phyloP scores from a whole-genome alignment of 2,113 vertebrate species.

The Platycercus adscitus region DNA sequence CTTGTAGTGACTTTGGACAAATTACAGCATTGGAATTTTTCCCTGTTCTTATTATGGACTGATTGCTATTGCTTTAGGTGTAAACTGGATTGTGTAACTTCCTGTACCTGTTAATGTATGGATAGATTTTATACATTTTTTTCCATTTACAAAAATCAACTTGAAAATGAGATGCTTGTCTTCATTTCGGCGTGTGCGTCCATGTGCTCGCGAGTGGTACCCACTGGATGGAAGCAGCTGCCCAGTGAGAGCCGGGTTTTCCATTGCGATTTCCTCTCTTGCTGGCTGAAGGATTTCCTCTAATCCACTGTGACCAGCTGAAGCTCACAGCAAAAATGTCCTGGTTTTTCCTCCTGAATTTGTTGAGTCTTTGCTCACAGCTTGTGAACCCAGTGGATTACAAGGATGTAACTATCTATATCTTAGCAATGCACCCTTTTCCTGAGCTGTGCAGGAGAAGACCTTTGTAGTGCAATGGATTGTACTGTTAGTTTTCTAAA shows the following conservation, averaged over 20 bases:
- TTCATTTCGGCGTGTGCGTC: not conserved
- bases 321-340: slow-evolving; percentile 17
- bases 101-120: slow-evolving; percentile 63
- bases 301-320: slow-evolving; percentile 30
- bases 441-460: not conserved
- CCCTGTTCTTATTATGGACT: slow-evolving; percentile 34
- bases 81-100: slow-evolving; percentile 68
- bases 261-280: not conserved
- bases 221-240: not conserved
- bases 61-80: slow-evolving; percentile 32
- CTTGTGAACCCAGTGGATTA: slow-evolving; percentile 23
- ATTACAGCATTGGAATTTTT: slow-evolving; percentile 5
- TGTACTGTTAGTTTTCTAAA: not conserved
- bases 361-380: not conserved
- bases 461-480: not conserved
- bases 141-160: slow-evolving; percentile 61
- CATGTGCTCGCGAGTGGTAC: not conserved
- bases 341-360: not conserved
- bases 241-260: not conserved
- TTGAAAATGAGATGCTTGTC: slow-evolving; percentile 46
- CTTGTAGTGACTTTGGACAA: not conserved
- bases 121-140: slow-evolving; percentile 57
- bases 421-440: not conserved
- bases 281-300: slow-evolving; percentile 58
- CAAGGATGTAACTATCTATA: slow-evolving; percentile 16